Evolutionary conservation across 37 sponge, comb jelly and placozoan species (phyloP).

Genomic region (Cliona cf. orientalis): DNA sequence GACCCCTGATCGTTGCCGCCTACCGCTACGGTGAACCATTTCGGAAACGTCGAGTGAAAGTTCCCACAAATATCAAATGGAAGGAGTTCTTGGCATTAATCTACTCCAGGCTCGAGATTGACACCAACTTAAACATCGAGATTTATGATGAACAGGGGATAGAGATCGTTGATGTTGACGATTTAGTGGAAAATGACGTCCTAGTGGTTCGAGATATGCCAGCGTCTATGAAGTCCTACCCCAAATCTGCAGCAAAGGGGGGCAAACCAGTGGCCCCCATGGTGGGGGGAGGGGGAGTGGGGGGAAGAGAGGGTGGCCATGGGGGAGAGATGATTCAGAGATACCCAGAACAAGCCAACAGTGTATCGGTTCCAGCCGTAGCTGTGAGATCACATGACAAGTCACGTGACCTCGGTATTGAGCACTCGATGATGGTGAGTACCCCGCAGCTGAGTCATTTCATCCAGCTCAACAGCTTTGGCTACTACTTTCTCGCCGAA

Average conservation of each 20-base stretch:
- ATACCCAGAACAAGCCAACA: constrained; percentile 4
- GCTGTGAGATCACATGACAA: background rate
- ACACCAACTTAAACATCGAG: constrained; percentile 13
- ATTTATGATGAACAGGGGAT: constrained; percentile 53
- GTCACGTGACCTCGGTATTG: background rate
- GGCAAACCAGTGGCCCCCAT: background rate
- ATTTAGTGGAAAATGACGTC: constrained; percentile 40
- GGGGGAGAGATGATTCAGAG: background rate
- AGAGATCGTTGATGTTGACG: constrained; percentile 45
- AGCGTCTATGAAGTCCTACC: background rate
- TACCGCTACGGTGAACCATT: constrained; percentile 27
- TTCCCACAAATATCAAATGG: constrained; percentile 50
- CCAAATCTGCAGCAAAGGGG: background rate
- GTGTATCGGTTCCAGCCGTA: background rate
- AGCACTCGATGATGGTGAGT: constrained; percentile 1
- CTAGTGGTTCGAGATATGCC: constrained; percentile 22
- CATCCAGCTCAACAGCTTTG: constrained; percentile 44
- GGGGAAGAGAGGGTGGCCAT: background rate
- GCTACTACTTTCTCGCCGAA: constrained; percentile 47
- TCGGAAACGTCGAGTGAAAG: constrained; percentile 48
- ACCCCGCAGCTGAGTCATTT: constrained; percentile 29
- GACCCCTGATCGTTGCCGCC: constrained; percentile 40
- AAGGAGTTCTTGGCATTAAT: constrained; percentile 29
- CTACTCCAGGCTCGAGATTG: constrained; percentile 19
- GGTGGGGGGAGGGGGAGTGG: background rate